Percentiles rank a stretch among this genome's conserved stretches.
Evolutionary conservation across 1,140 invertebrate genomes (phyloP).

Genomic region (Rhyzopertha dominica): DNA sequence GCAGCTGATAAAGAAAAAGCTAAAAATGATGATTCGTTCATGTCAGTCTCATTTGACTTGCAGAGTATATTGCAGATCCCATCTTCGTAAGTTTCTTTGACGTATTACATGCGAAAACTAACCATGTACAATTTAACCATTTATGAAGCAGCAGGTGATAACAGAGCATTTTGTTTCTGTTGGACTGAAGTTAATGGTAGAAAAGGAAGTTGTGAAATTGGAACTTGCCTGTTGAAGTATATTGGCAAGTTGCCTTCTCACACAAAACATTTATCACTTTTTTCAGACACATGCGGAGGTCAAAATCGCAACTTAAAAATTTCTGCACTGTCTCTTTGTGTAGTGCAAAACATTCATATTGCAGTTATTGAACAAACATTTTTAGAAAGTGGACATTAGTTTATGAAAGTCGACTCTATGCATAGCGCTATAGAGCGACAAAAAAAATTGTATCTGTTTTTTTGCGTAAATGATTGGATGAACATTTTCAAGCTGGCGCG

Average conservation of each 20-base stretch:
- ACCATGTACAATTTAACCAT: constrained; percentile 31
- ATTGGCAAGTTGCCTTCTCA: constrained; percentile 13
- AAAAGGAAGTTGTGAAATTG: constrained; percentile 7
- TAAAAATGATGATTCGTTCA: constrained; percentile 4
- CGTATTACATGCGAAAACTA: constrained; percentile 31
- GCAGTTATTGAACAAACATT: constrained; percentile 21
- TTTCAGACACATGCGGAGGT: constrained; percentile 24
- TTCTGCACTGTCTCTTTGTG: constrained; percentile 16
- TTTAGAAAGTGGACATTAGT: constrained; percentile 20
- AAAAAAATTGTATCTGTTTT: constrained; percentile 13
- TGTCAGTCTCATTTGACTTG: constrained; percentile 16
- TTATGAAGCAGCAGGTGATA: constrained; percentile 21
- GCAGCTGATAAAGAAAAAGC: constrained; percentile 12
- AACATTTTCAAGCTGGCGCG: constrained; percentile 14
- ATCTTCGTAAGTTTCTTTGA: constrained; percentile 16
- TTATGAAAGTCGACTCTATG: constrained; percentile 29
- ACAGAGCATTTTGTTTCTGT: constrained; percentile 21
- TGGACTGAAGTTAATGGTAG: constrained; percentile 25
- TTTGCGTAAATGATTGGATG: constrained; percentile 18
- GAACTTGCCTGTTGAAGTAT: constrained; percentile 15
- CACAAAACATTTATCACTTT: constrained; percentile 21
- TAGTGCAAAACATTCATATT: constrained; percentile 17
- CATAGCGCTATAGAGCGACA: constrained; percentile 21
- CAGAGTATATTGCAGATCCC: constrained; percentile 26
- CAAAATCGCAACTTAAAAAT: constrained; percentile 26